Conservation (phyloP, 2,888 invertebrate species). For the Plagiodera versicolora region DNA sequence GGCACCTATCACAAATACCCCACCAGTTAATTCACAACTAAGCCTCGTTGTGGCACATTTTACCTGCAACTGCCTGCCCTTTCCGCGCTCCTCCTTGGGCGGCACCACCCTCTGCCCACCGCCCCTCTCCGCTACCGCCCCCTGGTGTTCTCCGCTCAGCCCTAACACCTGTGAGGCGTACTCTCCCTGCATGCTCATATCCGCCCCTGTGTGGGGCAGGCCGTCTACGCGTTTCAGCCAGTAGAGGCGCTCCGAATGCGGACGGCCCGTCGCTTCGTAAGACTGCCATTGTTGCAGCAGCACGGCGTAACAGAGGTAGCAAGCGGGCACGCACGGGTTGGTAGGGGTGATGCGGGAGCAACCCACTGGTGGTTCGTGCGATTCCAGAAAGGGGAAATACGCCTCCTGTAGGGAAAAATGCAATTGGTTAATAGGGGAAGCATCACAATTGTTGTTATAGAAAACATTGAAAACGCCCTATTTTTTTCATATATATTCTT, state of each 20-base stretch:
- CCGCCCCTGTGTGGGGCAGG: constrained; percentile 85
- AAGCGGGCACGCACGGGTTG: constrained; percentile 65
- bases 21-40: too few relatives aligned
- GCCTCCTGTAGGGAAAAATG: too few relatives aligned
- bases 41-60: too few relatives aligned
- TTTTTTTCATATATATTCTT: too few relatives aligned
- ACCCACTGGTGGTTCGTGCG: constrained; percentile 84
- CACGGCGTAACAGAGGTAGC: constrained; percentile 84
- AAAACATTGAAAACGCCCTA: too few relatives aligned
- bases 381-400: constrained; percentile 89
- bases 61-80: not conserved
- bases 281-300: constrained; percentile 91
- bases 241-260: constrained; percentile 84
- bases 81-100: too few relatives aligned
- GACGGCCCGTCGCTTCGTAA: constrained; percentile 78
- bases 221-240: constrained; percentile 92
- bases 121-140: not conserved
- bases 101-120: not conserved
- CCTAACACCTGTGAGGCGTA: constrained; percentile 89
- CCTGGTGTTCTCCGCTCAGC: constrained; percentile 61
- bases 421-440: too few relatives aligned
- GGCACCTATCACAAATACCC: not conserved
- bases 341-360: constrained; percentile 50
- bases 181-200: constrained; percentile 83
- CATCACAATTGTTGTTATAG: too few relatives aligned